Base-by-base conservation (phyloP, 2,888 invertebrate genomes). In the Agapostemon virescens region DNA sequence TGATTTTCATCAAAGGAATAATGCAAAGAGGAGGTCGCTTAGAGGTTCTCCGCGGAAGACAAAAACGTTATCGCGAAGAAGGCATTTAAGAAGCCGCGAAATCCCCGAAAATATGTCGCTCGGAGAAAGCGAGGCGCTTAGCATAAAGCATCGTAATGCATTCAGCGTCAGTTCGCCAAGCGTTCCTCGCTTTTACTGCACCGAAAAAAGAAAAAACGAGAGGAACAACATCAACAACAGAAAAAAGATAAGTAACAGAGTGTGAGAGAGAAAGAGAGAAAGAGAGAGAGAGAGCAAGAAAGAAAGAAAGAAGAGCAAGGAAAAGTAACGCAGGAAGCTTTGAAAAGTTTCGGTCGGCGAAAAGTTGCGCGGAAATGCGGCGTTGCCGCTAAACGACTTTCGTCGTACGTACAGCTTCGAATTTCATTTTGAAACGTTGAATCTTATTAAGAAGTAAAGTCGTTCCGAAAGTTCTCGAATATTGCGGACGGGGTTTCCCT, bases 401-500 rank as follows among this genome's bases (percentile, higher is more conserved):
- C 84, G 78, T 83, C 86, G 82, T 84, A 81, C 79, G 78, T 79
- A 79, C 75, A 79, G 87, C 84, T 87, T 87, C 87, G 85, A 86
- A 87, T 87, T 87, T 87, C 87, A 87, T 87, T 87, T 87, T 86
- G 83, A 83, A 82, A 87, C 87, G 87, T 84, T 87, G 87, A 87
- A 87, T 87, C 87, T 87, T 86, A 87, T 87, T 87, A 87, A 87
- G 87, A 87, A 87, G 87, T 86, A 87, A 87, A 86, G 86, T 86
- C 87, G 86, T 86, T 87, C 69, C 68, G 79, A 82, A 87, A 87
- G 80, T 87, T 87, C 76, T 79, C 87, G 86, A 86, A 87, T 87
- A 87, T 87, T 84, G 83, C 83, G 81, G 79, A 63, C 79, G 73
- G 72, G 79, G 79, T 75, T 78, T 74, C 71, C 79, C 85, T 85